Percentiles rank a stretch among this genome's conserved stretches.
Evolutionary conservation across 2,113 vertebrate genomes (phyloP).

Genomic region (Petrocephalus microphthalmus): DNA sequence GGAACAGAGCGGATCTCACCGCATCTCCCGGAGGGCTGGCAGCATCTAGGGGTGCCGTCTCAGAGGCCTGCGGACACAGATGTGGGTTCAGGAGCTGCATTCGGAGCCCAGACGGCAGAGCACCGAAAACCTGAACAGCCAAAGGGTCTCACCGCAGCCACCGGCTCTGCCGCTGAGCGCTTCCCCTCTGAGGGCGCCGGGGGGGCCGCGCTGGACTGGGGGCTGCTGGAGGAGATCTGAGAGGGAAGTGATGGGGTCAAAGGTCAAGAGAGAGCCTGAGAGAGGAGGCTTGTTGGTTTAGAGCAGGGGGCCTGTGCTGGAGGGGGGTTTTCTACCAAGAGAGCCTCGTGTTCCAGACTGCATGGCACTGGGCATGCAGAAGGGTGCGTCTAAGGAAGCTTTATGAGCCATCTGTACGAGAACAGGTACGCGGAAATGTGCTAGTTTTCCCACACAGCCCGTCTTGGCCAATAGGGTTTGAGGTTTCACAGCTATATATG

Average conservation of each 20-base stretch:
- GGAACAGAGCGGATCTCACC: constrained; percentile 72
- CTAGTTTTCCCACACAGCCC: not conserved
- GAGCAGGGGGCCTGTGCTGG: not conserved
- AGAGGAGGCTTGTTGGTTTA: not conserved
- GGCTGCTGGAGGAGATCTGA: constrained; percentile 55
- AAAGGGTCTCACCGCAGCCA: constrained; percentile 49
- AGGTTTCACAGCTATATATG: not conserved
- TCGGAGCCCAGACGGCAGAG: not conserved
- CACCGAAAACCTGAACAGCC: not conserved
- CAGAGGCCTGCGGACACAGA: constrained; percentile 56
- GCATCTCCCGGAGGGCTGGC: constrained; percentile 68
- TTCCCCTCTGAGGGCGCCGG: constrained; percentile 44
- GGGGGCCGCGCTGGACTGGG: constrained; percentile 41
- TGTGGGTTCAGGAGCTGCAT: not conserved
- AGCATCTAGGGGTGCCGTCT: constrained; percentile 62
- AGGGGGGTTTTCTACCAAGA: too few species aligned
- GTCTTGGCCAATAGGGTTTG: not conserved
- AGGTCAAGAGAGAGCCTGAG: not conserved
- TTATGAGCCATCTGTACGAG: not conserved
- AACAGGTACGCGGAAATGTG: not conserved
- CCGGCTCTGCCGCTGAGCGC: constrained; percentile 38
- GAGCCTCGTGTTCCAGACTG: not conserved
- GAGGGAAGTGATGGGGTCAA: not conserved
- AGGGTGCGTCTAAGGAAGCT: not conserved
- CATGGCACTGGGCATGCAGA: not conserved